These are phyloP conservation scores for Drosophila pachea DNA, from an alignment of 1,140 invertebrate species.

Conservation along the genomic window DNA sequence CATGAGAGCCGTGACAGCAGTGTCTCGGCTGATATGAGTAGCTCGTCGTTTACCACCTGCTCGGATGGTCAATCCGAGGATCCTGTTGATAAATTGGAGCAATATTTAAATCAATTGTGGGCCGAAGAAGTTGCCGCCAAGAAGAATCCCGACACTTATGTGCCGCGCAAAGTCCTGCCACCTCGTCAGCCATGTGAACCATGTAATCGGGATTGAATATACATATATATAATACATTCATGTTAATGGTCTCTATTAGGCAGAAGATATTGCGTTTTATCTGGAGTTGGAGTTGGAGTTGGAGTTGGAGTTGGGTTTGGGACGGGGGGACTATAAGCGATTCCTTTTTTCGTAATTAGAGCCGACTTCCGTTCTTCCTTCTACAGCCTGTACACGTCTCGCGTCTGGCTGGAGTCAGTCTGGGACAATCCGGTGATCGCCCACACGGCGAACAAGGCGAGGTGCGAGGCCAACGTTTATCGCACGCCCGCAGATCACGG, in stretches of 20 bases:
- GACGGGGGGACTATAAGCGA: too few species aligned
- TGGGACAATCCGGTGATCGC: slow-evolving; percentile 43
- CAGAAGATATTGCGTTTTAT: too few species aligned
- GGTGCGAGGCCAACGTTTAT: slow-evolving; percentile 57
- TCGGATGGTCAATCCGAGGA: slow-evolving; percentile 29
- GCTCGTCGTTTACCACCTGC: slow-evolving; percentile 41
- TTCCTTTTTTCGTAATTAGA: too few species aligned
- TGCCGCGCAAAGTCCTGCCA: slow-evolving; percentile 4
- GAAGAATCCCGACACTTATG: slow-evolving; percentile 34
- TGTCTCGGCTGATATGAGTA: not conserved
- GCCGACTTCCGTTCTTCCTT: too few species aligned
- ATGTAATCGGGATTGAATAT: slow-evolving; percentile 13
- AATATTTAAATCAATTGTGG: slow-evolving; percentile 62
- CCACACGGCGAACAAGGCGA: slow-evolving; percentile 46
- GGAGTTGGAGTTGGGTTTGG: too few species aligned
- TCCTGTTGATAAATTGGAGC: slow-evolving; percentile 52
- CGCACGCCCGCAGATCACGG: slow-evolving; percentile 54
- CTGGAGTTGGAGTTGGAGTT: too few species aligned
- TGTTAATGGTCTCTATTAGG: too few species aligned
- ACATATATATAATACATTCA: too few species aligned
- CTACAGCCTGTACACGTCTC: too few species aligned
- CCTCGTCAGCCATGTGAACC: slow-evolving; percentile 15
- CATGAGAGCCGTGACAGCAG: not conserved
- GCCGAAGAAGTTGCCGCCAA: slow-evolving; percentile 57
- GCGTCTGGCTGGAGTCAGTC: slow-evolving; percentile 3